Base-by-base conservation (phyloP, 2,113 vertebrate species). In the Indicator maculatus region DNA sequence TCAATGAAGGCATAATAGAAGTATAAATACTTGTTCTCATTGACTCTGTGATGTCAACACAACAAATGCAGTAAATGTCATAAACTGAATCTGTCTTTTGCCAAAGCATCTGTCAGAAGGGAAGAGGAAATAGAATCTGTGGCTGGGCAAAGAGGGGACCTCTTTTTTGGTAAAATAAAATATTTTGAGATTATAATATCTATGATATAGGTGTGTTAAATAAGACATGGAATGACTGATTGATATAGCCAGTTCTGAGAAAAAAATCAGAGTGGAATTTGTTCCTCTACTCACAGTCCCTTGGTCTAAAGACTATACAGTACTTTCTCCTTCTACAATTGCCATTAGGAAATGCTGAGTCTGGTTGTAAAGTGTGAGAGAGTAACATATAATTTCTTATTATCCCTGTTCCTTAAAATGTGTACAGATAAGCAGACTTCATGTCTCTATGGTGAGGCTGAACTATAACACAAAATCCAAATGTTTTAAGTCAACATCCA, bases 21-120 rank as follows among this genome's bases (percentile, higher is more conserved):
- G 76, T 96, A 96, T 93, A 97, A 97, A 95, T 95, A 96, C 96
- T 96, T 95, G 90, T 92, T 96, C 97, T 96, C 1, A 1, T 95
- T 97, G 96, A 90, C 91, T 96, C 66, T 94, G 23, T 94, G 95
- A 94, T 96, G 93, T 95, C 94, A 96, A 86, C 93, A 95, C 81
- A 94, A 96, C 93, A 97, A 96, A 93, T 0, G 1, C 50, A 72
- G 88, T 73, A 95, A 92, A 93, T 96, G 88, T 90, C 88, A 73
- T 76, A 78, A 94, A 93, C 26, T 77, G 86, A 83, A 92, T 90
- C 60, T 93, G 91, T 89, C 67, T 93, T 96, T 92, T 6, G 2
- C 70, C 73, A 90, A 89, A 88, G 59, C 70, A 87, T 66, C 66
- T 7, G 1, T 52, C 47, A 82, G 73, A 93, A 93, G 38, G 41